These are phyloP conservation scores for Drosophila histrio DNA, from an alignment of 2,888 invertebrate genomes.

Conservation along the genomic window DNA sequence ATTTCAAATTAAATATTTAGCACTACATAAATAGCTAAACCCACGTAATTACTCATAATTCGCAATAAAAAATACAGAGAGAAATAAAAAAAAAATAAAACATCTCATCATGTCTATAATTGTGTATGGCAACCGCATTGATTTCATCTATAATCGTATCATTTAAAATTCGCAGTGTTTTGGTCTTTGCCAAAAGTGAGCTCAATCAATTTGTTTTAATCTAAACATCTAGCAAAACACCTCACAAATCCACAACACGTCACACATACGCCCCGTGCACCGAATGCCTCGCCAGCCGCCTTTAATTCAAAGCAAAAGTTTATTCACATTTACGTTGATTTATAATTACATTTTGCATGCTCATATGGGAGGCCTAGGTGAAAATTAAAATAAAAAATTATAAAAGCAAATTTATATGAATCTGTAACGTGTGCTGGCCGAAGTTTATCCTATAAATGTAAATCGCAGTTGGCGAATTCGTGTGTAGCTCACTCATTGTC, in stretches of 20 bases:
- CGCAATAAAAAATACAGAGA: background rate
- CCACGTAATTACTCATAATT: conserved; percentile 31
- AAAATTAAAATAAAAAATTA: conserved; percentile 8
- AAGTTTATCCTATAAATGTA: conserved; percentile 42
- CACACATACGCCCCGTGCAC: conserved; percentile 62
- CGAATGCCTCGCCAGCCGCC: conserved; percentile 33
- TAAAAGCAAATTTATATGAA: conserved; percentile 20
- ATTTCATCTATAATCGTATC: conserved; percentile 18
- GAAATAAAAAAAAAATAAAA: conserved; percentile 15
- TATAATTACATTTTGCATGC: conserved; percentile 58
- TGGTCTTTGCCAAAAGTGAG: conserved; percentile 30
- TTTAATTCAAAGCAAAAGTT: conserved; percentile 62
- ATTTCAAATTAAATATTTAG: conserved; percentile 21
- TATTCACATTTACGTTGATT: conserved; percentile 68
- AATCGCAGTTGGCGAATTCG: conserved; percentile 24
- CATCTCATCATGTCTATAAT: conserved; percentile 36
- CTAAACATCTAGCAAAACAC: conserved; percentile 49
- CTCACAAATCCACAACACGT: conserved; percentile 31
- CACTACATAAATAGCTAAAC: conserved; percentile 27
- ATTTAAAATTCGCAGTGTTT: conserved; percentile 24
- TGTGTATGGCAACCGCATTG: conserved; percentile 9
- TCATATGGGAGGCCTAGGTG: conserved; percentile 16
- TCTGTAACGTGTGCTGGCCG: conserved; percentile 22
- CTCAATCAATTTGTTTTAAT: conserved; percentile 64
- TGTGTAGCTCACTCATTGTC: conserved; percentile 20